phyloP scores from a whole-genome alignment of 2,797 vertebrate genomes.

The Apogon hyalosoma region DNA sequence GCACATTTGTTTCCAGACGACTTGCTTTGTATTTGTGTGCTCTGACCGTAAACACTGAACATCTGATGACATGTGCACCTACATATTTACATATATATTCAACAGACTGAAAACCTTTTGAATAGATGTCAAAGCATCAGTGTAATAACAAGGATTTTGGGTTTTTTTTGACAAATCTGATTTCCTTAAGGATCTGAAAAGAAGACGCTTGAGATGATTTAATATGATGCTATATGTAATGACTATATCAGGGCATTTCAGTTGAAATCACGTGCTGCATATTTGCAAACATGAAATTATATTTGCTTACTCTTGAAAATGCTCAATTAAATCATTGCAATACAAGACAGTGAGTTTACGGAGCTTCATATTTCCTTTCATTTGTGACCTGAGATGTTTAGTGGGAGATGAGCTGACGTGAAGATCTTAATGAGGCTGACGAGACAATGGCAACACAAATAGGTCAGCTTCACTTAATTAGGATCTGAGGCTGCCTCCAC shows the following conservation, averaged over 20 bases:
- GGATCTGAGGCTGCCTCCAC: slow-evolving; percentile 57
- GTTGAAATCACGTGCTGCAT: background rate
- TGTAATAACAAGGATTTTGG: background rate
- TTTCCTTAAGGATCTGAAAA: slow-evolving; percentile 12
- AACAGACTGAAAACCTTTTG: slow-evolving; percentile 18
- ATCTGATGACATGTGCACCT: slow-evolving; percentile 44
- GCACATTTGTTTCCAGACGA: slow-evolving; percentile 53
- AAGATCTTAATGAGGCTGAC: slow-evolving; percentile 64
- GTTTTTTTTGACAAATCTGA: slow-evolving; percentile 9
- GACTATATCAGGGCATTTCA: background rate
- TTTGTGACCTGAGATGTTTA: slow-evolving; percentile 16
- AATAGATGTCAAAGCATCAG: background rate
- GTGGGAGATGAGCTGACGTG: slow-evolving; percentile 52
- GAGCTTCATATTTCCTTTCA: slow-evolving; percentile 4
- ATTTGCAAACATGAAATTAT: background rate
- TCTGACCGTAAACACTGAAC: slow-evolving; percentile 61
- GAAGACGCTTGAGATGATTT: slow-evolving; percentile 3
- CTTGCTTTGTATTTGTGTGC: slow-evolving; percentile 61
- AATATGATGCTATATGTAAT: slow-evolving; percentile 22
- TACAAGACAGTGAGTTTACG: slow-evolving; percentile 6
- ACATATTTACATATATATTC: slow-evolving; percentile 42
- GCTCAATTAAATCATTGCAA: slow-evolving; percentile 12
- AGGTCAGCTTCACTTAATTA: slow-evolving; percentile 70
- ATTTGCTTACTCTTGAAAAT: background rate
- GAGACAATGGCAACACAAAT: slow-evolving; percentile 64